Percentiles rank a stretch among this genome's conserved stretches.
These are phyloP conservation scores for Leptobrachium ailaonicum DNA, from an alignment of 2,113 vertebrate genomes.

Conservation along the genomic window DNA sequence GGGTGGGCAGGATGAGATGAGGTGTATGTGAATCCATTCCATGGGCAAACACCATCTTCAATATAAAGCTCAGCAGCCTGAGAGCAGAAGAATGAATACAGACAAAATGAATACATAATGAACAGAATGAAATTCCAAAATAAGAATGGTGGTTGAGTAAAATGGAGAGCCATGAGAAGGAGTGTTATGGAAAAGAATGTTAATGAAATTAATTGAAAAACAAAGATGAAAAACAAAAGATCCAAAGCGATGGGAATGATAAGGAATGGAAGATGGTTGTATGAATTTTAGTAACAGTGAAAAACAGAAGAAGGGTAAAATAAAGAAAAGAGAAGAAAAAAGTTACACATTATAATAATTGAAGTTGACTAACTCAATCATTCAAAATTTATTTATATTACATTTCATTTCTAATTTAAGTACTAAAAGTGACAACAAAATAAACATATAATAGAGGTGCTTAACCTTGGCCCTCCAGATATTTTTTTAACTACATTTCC, in stretches of 20 bases:
- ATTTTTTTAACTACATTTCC: no score
- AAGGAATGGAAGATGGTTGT: not conserved
- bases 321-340: constrained; percentile 37
- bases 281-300: no score
- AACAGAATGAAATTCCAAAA: not conserved
- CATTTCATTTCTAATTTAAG: no score
- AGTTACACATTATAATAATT: not conserved
- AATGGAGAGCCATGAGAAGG: not conserved
- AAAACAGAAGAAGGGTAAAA: constrained; percentile 13
- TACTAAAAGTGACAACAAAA: no score
- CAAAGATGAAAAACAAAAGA: not conserved
- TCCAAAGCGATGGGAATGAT: not conserved
- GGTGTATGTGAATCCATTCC: constrained; percentile 61
- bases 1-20: constrained; percentile 56
- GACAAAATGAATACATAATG: not conserved
- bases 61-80: constrained; percentile 55
- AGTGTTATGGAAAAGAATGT: not conserved
- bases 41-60: constrained; percentile 69
- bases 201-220: no score
- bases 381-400: no score
- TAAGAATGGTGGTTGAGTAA: not conserved
- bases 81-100: not conserved
- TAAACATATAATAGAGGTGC: no score
- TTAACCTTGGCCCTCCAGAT: no score
- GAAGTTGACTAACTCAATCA: no score